These are phyloP conservation scores for Drosophila funebris DNA, from an alignment of 1,140 invertebrate genomes.

Conservation along the genomic window DNA sequence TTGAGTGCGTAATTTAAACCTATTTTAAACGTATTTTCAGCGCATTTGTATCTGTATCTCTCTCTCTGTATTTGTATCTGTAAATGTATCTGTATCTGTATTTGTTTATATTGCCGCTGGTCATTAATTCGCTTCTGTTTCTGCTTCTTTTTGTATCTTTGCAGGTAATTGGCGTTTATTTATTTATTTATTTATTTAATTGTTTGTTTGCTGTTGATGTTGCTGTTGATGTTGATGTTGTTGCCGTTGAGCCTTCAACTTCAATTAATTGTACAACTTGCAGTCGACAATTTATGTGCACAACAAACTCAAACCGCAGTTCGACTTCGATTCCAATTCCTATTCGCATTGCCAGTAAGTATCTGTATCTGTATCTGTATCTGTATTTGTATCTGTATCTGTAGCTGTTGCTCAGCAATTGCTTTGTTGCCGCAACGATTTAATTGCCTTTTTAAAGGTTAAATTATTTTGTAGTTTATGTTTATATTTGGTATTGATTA, in stretches of 20 bases:
- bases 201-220: constrained; percentile 67
- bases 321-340: constrained; percentile 47
- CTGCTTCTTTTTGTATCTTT: constrained; percentile 25
- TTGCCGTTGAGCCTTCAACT: constrained; percentile 60
- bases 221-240: no score
- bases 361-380: constrained; percentile 22
- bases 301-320: neutral
- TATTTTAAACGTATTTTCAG: no score
- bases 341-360: constrained; percentile 34
- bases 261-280: constrained; percentile 62
- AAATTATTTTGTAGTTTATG: constrained; percentile 78
- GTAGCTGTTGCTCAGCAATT: constrained; percentile 20
- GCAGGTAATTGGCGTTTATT: constrained; percentile 52
- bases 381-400: constrained; percentile 4
- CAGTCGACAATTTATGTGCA: constrained; percentile 17
- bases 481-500: constrained; percentile 79
- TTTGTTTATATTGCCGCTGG: constrained; percentile 1
- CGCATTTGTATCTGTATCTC: neutral
- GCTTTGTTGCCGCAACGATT: constrained; percentile 52
- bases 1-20: constrained; percentile 25
- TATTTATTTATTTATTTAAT: constrained; percentile 50
- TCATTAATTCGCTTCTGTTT: constrained; percentile 21
- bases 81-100: constrained; percentile 16
- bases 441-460: constrained; percentile 78
- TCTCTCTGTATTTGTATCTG: constrained; percentile 22